These are phyloP conservation scores for Platysternon megacephalum DNA, from an alignment of 2,113 vertebrate species.

Conservation along the genomic window DNA sequence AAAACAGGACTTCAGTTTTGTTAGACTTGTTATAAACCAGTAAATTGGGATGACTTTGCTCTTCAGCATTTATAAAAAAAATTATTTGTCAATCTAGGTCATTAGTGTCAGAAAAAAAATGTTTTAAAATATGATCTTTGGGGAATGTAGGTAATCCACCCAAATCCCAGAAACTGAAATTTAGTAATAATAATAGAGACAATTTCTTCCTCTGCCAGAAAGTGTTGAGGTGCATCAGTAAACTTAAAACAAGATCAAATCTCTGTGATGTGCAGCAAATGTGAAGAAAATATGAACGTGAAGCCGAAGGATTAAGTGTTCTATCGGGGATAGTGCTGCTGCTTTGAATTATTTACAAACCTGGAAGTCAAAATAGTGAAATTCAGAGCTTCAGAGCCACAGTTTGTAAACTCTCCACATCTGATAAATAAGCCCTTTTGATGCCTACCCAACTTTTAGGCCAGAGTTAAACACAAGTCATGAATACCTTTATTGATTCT, in stretches of 20 bases:
- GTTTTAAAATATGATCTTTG: neutral
- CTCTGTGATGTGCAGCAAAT: slow-evolving; percentile 7
- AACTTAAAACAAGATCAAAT: neutral
- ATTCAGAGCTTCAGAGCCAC: slow-evolving; percentile 44
- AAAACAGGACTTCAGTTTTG: neutral
- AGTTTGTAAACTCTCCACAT: slow-evolving; percentile 37
- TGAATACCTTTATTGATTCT: slow-evolving; percentile 76
- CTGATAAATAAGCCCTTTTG: slow-evolving; percentile 37
- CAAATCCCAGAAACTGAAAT: neutral
- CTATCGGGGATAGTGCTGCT: slow-evolving; percentile 13
- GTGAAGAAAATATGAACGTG: slow-evolving; percentile 8
- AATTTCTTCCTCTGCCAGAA: neutral
- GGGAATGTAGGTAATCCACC: fast-evolving
- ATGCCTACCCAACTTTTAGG: slow-evolving; percentile 26
- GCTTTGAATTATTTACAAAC: slow-evolving; percentile 67
- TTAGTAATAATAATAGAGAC: neutral
- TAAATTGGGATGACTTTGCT: neutral
- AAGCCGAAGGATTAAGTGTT: slow-evolving; percentile 47
- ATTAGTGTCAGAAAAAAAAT: neutral
- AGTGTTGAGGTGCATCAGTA: neutral
- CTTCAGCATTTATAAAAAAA: neutral
- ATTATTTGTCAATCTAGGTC: neutral
- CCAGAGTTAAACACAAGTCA: slow-evolving; percentile 62
- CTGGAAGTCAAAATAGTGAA: slow-evolving; percentile 37
- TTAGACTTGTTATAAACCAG: too few relatives aligned